Evolutionary conservation across 37 sponge, comb jelly and placozoan genomes (phyloP), one percentile per base, ranked within the genome.

Genomic region (Beroe forskalii): DNA sequence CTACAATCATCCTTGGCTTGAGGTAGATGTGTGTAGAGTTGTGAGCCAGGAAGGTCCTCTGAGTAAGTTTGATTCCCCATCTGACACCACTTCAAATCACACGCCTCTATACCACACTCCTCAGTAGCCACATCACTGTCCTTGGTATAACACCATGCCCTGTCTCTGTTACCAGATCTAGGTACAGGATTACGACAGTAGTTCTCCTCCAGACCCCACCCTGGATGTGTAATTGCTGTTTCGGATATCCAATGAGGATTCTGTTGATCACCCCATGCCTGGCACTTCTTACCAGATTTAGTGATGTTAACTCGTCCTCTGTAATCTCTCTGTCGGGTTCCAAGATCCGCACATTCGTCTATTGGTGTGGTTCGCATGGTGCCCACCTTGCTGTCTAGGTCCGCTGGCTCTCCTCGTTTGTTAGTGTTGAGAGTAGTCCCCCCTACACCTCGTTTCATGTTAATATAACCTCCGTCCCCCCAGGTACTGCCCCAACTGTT

Each of bases 391-490:
- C 25, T 24, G 20, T 30, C 66, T 28, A 28, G 28, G 25, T 63
- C 66, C 20, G 66, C 66, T 4, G 4, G 2, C 4, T 19, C n/a
- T 3, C 28, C 25, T 4, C 20, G 23, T 3, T 63, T 24, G 25
- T 30, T 28, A 24, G 25, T 63, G 66, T 63, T 63, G 23, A 63
- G n/a, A 30, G 4, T 63, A 30, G 20, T 6, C 20, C 66, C 66
- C 31, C 35, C 35, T 8, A 72, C 40, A 30, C 75, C 75, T 17
- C 75, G 37, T 37, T 72, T 36, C 75, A 72, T 72, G 40, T 72
- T 72, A 39, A 72, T 72, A 30, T 72, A 32, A 32, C 75, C 75
- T 20, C 40, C 75, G 75, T 72, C 75, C 9, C 75, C 75, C 75
- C 75, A 72, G 1, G 39, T 20, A 9, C 9, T 2, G 0, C 75